Base-by-base conservation (phyloP, 2,888 invertebrate species). In the Priapulus caudatus region DNA sequence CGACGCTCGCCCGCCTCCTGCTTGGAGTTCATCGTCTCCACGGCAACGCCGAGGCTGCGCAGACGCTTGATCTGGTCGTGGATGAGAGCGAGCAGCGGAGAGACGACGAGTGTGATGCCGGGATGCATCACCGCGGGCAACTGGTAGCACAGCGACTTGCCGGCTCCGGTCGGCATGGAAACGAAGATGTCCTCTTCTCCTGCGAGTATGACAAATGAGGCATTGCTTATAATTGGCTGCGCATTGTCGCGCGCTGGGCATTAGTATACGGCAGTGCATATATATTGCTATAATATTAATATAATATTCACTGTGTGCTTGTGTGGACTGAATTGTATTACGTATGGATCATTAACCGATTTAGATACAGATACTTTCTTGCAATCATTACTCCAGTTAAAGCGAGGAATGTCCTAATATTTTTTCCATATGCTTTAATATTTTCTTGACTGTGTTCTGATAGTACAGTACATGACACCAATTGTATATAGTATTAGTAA, bases 111-210 rank as follows among this genome's bases (percentile, higher is more conserved):
- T 3, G 95, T 85, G 55, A 97, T 78, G 62, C 81, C 77, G 51
- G 82, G 79, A 59, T 81, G 79, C 63, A 91, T 74, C 59, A 92
- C 78, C 1, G 93, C 91, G 24, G 98, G 98, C 58, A 98, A 75
- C 72, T 97, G 97, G 73, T 90, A 98, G 71, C 95, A 95, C 19
- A 98, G 74, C 0, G 95, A 97, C 75, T 98, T 98, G 43, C 98
- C 98, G 19, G 74, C 73, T 24, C 98, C 98, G 3, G 98, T 99
- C 1, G 98, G 98, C 92, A 98, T 93, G 58, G 89, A 92, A 10
- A 98, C 82, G 68, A 86, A 91, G 1, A 93, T 86, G 81, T 98
- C 97, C 63, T 81, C 78, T 61, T 83, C 60, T 2, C 72, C 74
- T 74, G 60, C 46, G 65, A 65, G 43, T 48, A 23, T 53, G 45